Evolutionary conservation across 2,797 vertebrate species (phyloP).

Genomic region (Falco columbarius): DNA sequence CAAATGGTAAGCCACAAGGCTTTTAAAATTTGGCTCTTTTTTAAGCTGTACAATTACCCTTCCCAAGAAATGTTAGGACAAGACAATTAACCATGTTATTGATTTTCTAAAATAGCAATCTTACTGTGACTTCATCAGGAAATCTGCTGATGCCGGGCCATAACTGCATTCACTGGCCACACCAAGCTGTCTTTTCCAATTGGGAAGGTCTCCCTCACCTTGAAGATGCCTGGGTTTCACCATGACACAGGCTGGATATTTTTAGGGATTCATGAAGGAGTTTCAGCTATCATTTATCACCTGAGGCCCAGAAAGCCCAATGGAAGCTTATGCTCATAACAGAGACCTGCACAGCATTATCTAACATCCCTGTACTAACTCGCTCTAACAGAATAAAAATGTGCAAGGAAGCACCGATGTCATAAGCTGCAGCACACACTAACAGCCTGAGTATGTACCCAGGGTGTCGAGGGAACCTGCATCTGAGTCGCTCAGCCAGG

Average conservation of each 20-base stretch:
- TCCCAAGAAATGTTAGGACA: conserved; percentile 48
- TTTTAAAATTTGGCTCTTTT: conserved; percentile 63
- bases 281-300: neutral
- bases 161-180: conserved; percentile 21
- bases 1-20: neutral
- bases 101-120: conserved; percentile 54
- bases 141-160: conserved; percentile 37
- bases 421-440: neutral
- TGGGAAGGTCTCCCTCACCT: conserved; percentile 43
- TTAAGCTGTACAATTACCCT: conserved; percentile 23
- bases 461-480: neutral
- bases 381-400: neutral
- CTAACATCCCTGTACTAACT: neutral
- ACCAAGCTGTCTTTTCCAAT: neutral
- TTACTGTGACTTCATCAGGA: conserved; percentile 40
- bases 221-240: neutral
- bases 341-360: neutral
- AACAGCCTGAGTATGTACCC: neutral
- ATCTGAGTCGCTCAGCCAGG: neutral
- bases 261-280: neutral
- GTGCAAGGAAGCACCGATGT: neutral
- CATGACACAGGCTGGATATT: neutral
- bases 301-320: neutral
- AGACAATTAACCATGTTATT: conserved; percentile 59
- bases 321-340: neutral